phyloP scores from a whole-genome alignment of 2,797 vertebrate genomes.

The Cottoperca gobio region DNA sequence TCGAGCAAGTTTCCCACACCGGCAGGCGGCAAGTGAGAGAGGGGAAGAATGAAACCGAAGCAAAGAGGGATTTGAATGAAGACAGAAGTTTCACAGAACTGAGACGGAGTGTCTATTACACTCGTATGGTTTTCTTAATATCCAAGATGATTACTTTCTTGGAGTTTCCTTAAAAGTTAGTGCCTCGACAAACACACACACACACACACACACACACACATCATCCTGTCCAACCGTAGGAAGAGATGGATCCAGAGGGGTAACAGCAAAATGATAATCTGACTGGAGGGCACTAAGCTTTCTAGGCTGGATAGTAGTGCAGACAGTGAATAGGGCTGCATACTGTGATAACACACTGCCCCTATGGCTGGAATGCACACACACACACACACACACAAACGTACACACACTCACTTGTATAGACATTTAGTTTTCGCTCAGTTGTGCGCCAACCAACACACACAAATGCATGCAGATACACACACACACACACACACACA shows the following conservation, averaged over 20 bases:
- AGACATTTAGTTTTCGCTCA: conserved; percentile 25
- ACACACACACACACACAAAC: conserved; percentile 20
- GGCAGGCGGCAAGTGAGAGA: conserved; percentile 17
- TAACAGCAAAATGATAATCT: conserved; percentile 71
- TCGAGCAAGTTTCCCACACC: conserved; percentile 63
- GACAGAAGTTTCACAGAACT: conserved; percentile 35
- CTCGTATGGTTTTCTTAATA: conserved; percentile 26
- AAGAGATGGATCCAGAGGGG: conserved; percentile 46
- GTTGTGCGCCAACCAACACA: conserved; percentile 6
- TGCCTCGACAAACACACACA: conserved; percentile 25
- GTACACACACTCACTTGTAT: conserved; percentile 23
- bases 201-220: conserved; percentile 20
- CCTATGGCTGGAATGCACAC: conserved; percentile 65
- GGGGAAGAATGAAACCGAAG: conserved; percentile 9
- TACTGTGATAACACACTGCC: conserved; percentile 73
- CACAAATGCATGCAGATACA: conserved; percentile 1
- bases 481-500: conserved; percentile 16
- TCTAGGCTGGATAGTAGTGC: conserved; percentile 64
- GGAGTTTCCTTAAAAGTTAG: conserved; percentile 45
- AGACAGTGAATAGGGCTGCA: conserved; percentile 71
- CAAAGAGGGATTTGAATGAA: conserved; percentile 44
- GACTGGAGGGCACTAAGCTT: conserved; percentile 66
- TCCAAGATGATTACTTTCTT: conserved; percentile 45
- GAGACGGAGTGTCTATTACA: conserved; percentile 32
- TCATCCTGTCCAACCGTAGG: conserved; percentile 30